phyloP scores from a whole-genome alignment of 1,140 invertebrate species.

The Colletes gigas region DNA sequence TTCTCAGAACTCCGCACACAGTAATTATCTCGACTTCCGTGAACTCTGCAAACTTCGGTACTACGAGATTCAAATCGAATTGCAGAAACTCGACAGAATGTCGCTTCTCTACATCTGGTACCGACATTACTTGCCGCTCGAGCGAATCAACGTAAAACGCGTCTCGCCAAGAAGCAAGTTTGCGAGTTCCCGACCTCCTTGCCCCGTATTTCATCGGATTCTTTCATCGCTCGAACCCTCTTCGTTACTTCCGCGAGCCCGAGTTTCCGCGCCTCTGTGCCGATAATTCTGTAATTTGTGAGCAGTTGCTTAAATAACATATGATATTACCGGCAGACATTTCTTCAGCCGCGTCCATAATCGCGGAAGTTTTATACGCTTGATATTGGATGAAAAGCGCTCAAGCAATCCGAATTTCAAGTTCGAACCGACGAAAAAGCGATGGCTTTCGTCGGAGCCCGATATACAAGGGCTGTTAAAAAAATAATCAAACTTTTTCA shows the following conservation, averaged over 20 bases:
- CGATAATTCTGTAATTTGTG: slow-evolving; percentile 20
- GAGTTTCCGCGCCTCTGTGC: slow-evolving; percentile 8
- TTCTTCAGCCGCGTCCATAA: too few relatives aligned
- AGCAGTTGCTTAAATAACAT: too few relatives aligned
- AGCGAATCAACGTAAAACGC: slow-evolving; percentile 61
- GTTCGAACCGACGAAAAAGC: too few relatives aligned
- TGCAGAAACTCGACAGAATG: slow-evolving; percentile 56
- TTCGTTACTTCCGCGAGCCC: slow-evolving; percentile 16
- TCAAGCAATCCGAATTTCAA: too few relatives aligned
- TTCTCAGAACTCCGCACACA: slow-evolving; percentile 1
- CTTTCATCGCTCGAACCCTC: slow-evolving; percentile 32
- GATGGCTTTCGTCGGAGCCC: too few relatives aligned
- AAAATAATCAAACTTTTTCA: too few relatives aligned
- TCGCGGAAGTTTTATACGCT: too few relatives aligned
- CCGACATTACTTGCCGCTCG: slow-evolving; percentile 55
- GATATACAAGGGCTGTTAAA: too few relatives aligned
- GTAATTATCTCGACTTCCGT: slow-evolving; percentile 41
- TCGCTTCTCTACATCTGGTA: slow-evolving; percentile 54
- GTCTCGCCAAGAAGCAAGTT: slow-evolving; percentile 53
- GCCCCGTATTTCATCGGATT: slow-evolving; percentile 59
- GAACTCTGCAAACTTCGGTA: slow-evolving; percentile 50
- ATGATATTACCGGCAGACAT: too few relatives aligned
- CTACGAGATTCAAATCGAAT: slow-evolving; percentile 58
- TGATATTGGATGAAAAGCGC: too few relatives aligned
- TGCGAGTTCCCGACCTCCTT: slow-evolving; percentile 59